These are phyloP conservation scores for Mobula hypostoma DNA, from an alignment of 2,113 vertebrate species.

Conservation along the genomic window DNA sequence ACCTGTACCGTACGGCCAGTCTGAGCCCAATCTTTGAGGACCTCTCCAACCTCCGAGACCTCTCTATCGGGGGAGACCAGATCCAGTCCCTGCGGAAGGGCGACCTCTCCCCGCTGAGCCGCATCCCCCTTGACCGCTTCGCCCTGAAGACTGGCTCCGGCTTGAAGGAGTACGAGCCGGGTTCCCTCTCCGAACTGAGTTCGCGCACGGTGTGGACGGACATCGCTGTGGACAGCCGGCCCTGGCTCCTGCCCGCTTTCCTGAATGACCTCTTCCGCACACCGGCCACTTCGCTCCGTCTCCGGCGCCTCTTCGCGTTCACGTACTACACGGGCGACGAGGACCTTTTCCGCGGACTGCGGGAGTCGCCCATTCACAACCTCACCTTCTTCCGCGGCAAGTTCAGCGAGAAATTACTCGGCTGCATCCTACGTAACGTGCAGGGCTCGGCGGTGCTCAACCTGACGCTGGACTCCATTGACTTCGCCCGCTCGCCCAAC, in stretches of 20 bases:
- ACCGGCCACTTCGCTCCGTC: slow-evolving; percentile 54
- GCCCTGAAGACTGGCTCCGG: slow-evolving; percentile 65
- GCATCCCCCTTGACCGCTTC: slow-evolving; percentile 54
- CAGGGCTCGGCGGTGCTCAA: slow-evolving; percentile 48
- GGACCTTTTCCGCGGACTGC: slow-evolving; percentile 61
- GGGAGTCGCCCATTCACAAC: slow-evolving; percentile 44
- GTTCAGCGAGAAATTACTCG: slow-evolving; percentile 69
- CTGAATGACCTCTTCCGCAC: slow-evolving; percentile 61
- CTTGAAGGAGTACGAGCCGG: slow-evolving; percentile 57
- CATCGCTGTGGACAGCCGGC: slow-evolving; percentile 57
- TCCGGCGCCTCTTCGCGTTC: slow-evolving; percentile 74
- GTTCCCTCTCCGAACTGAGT: slow-evolving; percentile 59
- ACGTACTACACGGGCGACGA: slow-evolving; percentile 55
- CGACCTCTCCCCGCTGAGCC: slow-evolving; percentile 56
- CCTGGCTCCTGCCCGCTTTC: slow-evolving; percentile 50
- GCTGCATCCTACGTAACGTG: slow-evolving; percentile 60
- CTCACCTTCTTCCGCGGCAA: slow-evolving; percentile 70
- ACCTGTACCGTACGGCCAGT: slow-evolving; percentile 53
- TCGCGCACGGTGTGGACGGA: slow-evolving; percentile 61
- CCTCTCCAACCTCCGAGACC: slow-evolving; percentile 48
- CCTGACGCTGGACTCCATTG: slow-evolving; percentile 61
- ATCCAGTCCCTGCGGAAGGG: slow-evolving; percentile 50
- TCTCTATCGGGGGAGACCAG: slow-evolving; percentile 64
- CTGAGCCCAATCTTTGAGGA: slow-evolving; percentile 52
- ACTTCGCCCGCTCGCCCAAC: slow-evolving; percentile 67